These are phyloP conservation scores for Diplodus sargus DNA, from an alignment of 2,797 vertebrate species.

Conservation along the genomic window DNA sequence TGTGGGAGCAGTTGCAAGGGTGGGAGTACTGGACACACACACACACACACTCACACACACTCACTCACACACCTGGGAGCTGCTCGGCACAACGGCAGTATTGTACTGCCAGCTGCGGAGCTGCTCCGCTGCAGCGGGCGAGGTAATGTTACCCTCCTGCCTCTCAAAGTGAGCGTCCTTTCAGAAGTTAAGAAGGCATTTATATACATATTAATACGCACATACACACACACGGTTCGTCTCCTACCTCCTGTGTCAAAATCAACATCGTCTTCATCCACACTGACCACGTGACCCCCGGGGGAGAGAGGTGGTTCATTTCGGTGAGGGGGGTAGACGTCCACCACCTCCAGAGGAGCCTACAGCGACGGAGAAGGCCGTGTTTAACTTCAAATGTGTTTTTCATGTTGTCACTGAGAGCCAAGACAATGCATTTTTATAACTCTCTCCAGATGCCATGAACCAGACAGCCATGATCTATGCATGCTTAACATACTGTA, in stretches of 20 bases:
- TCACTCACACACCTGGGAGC: conserved; percentile 71
- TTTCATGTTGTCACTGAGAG: conserved; percentile 17
- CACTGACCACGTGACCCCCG: conserved; percentile 83
- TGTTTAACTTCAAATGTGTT: conserved; percentile 3
- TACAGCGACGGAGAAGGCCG: conserved; percentile 25
- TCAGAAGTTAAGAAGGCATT: conserved; percentile 13
- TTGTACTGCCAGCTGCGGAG: conserved; percentile 72
- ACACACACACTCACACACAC: conserved; percentile 44
- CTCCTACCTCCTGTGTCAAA: conserved; percentile 89
- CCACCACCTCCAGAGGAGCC: conserved; percentile 71
- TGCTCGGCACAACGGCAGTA: conserved; percentile 71
- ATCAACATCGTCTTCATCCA: conserved; percentile 85
- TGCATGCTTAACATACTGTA: conserved; percentile 16
- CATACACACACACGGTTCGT: background rate
- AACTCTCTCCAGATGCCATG: conserved; percentile 57
- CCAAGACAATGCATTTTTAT: conserved; percentile 5
- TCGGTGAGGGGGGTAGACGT: conserved; percentile 67
- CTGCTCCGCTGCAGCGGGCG: conserved; percentile 34
- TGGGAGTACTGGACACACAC: conserved; percentile 41
- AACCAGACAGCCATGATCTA: conserved; percentile 27
- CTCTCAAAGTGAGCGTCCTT: conserved; percentile 17
- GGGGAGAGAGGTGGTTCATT: conserved; percentile 56
- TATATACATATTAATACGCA: background rate
- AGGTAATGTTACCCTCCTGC: conserved; percentile 46
- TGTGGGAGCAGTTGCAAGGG: conserved; percentile 52